phyloP scores from a whole-genome alignment of 2,113 vertebrate species.

The Psephotus haematonotus region DNA sequence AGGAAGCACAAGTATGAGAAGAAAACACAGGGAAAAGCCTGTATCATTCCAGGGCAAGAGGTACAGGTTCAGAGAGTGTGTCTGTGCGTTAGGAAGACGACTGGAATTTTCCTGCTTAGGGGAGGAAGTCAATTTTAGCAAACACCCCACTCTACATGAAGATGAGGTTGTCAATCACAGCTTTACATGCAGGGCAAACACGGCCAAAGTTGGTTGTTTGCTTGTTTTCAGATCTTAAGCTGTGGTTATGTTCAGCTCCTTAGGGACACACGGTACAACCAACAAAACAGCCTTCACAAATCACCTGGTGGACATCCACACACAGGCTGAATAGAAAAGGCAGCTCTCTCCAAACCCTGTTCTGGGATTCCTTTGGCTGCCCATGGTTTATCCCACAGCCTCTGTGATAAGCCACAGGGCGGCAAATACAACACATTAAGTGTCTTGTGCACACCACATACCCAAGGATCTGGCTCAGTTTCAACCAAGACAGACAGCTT shows the following conservation, averaged over 20 bases:
- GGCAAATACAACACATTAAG: not conserved
- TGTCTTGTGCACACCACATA: not conserved
- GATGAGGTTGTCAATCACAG: not conserved
- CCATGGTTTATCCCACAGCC: not conserved
- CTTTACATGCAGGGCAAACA: not conserved
- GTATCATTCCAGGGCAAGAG: not conserved
- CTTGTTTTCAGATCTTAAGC: not conserved
- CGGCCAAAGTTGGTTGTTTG: not conserved
- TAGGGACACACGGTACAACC: not conserved
- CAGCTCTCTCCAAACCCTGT: not conserved
- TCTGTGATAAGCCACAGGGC: not conserved
- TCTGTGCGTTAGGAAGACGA: accelerated
- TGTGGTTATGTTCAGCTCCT: not conserved
- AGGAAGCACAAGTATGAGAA: not conserved
- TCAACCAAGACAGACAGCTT: not conserved
- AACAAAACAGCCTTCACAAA: not conserved
- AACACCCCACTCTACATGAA: not conserved
- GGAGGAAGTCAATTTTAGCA: not conserved
- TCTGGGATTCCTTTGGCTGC: not conserved
- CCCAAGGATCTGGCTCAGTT: not conserved
- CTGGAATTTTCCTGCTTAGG: not conserved
- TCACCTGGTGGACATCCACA: not conserved
- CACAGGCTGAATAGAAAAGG: not conserved
- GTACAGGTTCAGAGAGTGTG: not conserved
- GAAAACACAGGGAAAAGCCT: not conserved